Percentiles rank a stretch among this genome's conserved stretches.
These are phyloP conservation scores for Trematomus loennbergii DNA, from an alignment of 2,113 vertebrate species.

Conservation along the genomic window DNA sequence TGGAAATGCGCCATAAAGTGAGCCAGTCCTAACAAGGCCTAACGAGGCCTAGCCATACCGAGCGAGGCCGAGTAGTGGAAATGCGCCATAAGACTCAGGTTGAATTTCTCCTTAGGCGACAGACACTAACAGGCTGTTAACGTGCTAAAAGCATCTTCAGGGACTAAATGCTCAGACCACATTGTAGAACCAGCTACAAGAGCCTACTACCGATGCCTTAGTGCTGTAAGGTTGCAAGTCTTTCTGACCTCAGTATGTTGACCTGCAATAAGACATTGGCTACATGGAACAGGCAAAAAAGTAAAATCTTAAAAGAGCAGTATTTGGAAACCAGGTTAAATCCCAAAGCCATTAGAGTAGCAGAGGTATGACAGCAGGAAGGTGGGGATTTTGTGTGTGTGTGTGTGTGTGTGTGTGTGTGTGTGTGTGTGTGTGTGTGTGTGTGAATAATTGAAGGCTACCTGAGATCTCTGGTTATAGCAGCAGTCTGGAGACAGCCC, in stretches of 20 bases:
- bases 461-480: conserved; percentile 75
- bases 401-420: conserved; percentile 21
- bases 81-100: background rate
- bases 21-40: too few species aligned
- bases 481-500: conserved; percentile 67
- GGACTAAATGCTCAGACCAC: background rate
- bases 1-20: too few species aligned
- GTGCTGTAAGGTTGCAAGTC: background rate
- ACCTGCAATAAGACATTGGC: background rate
- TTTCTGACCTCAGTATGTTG: background rate
- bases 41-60: too few species aligned
- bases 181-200: background rate
- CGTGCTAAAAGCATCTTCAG: background rate
- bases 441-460: conserved; percentile 84
- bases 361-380: conserved; percentile 45
- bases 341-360: background rate
- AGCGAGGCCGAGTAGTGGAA: too few species aligned
- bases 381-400: conserved; percentile 38
- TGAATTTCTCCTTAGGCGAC: background rate
- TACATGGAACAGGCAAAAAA: background rate
- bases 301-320: background rate
- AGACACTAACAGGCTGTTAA: conserved; percentile 2
- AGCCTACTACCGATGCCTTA: background rate
- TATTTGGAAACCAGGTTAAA: background rate
- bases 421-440: conserved; percentile 38